Conservation (phyloP, 2,113 vertebrate genomes). For the Mormyrus iriodes region DNA sequence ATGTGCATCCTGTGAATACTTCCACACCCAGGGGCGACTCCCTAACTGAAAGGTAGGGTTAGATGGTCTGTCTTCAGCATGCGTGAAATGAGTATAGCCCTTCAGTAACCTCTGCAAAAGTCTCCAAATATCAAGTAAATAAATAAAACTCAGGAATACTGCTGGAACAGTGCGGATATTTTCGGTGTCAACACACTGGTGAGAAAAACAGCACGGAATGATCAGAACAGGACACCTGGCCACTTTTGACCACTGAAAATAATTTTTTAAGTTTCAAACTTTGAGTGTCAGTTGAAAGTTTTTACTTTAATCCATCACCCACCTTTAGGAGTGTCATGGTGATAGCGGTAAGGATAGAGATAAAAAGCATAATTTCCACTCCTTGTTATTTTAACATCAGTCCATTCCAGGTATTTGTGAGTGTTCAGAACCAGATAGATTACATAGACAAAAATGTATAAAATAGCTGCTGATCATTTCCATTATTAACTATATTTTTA, state of each 20-base stretch:
- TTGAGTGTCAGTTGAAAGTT: neutral
- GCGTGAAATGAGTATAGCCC: neutral
- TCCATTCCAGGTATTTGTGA: neutral
- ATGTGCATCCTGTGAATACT: neutral
- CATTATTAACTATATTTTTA: neutral
- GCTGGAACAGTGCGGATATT: neutral
- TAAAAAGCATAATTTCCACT: neutral
- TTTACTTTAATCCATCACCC: neutral
- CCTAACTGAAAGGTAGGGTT: neutral
- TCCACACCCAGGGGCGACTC: neutral
- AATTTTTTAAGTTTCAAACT: neutral
- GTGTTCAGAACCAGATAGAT: neutral
- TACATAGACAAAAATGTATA: neutral
- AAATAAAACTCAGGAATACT: neutral
- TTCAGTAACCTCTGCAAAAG: neutral
- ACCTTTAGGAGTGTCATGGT: neutral
- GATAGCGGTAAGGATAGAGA: neutral
- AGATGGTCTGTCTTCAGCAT: neutral
- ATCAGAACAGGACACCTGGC: neutral
- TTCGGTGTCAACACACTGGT: neutral
- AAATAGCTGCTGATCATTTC: neutral
- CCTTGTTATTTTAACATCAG: neutral
- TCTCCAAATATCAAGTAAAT: neutral
- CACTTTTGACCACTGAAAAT: neutral
- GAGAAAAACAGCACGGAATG: neutral